Evolutionary conservation across 2,888 invertebrate species (phyloP).

Genomic region (Lomographa bimaculata): DNA sequence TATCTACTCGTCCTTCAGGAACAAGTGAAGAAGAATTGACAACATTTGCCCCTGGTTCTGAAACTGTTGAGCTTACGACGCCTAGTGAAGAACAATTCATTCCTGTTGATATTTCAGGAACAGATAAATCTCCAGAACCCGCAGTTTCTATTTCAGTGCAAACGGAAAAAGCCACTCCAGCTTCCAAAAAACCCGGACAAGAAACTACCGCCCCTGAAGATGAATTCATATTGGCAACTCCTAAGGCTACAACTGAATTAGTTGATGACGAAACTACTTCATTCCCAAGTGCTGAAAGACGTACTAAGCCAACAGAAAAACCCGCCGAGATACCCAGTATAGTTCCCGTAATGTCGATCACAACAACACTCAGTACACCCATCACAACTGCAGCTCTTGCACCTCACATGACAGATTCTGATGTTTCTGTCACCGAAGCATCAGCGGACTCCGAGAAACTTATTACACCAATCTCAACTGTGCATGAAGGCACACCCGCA

Average conservation of each 20-base stretch:
- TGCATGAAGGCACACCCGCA: no score
- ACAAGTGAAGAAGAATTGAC: constrained; percentile 11
- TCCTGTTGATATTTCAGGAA: constrained; percentile 11
- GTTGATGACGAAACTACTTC: constrained; percentile 29
- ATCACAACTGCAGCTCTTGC: constrained; percentile 36
- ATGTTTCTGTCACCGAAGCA: no score
- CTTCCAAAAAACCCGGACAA: constrained; percentile 29
- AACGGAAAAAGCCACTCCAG: constrained; percentile 25
- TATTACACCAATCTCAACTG: no score
- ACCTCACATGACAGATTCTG: no score
- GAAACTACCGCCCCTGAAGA: constrained; percentile 23
- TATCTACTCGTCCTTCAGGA: constrained; percentile 8
- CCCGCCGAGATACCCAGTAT: no score
- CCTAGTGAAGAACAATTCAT: constrained; percentile 16
- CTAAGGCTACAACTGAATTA: constrained; percentile 27
- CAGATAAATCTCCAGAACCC: constrained; percentile 16
- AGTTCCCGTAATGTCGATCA: constrained; percentile 25
- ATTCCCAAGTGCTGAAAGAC: constrained; percentile 39
- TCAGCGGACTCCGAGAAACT: no score
- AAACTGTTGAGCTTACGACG: constrained; percentile 12
- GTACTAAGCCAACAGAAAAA: constrained; percentile 50
- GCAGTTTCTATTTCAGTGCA: constrained; percentile 15
- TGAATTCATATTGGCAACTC: constrained; percentile 21
- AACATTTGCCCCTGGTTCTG: constrained; percentile 6
- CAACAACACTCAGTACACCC: constrained; percentile 35